Evolutionary conservation across 1,140 invertebrate species (phyloP), one percentile per base, ranked within the genome.

Genomic region (Chymomyza costata): DNA sequence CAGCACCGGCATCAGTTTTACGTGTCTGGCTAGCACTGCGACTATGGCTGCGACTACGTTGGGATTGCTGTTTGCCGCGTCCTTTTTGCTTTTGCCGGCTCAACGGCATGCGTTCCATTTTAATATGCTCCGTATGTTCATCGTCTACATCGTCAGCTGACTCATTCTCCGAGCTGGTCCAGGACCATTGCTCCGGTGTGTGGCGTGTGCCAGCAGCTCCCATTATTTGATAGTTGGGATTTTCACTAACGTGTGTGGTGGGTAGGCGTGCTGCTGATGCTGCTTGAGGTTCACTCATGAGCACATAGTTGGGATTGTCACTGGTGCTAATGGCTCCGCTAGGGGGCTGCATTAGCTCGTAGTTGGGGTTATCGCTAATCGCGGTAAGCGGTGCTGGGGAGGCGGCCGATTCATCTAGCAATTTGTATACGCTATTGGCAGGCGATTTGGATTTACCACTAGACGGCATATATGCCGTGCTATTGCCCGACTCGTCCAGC

Each of bases 71-170:
- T 34, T 45, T 34, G 41, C 19, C 46, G 58, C 38, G 45, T 19
- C 44, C 7, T 13, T 44, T 54, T n/a, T 67, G 66, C 15, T 51
- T 43, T 14, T 48, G 51, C 0, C 73, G 37, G 25, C 69, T 80
- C 13, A 80, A 41, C 11, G 68, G 68, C 55, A 84, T 80, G 1
- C 68, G 68, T 55, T 83, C 82, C 66, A 82, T 83, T 51, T 83
- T 83, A 2, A 83, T 83, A 45, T 78, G 55, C 31, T 73, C 81
- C 17, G 64, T 66, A 14, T 65, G 61, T 35, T 49, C 55, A 21
- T 80, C 70, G 18, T 56, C 74, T 13, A 54, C 55, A 2, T 65
- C 67, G 8, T 67, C 68, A 17, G 7, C 14, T 47, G 15, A 39
- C 16, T 37, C 7, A 49, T 46, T 52, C 60, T 3, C 69, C 68